A percentile compares a stretch with the other conserved stretches of the same genome.
These are phyloP conservation scores for Holotrichia oblita DNA, from an alignment of 1,140 invertebrate species.

Conservation along the genomic window DNA sequence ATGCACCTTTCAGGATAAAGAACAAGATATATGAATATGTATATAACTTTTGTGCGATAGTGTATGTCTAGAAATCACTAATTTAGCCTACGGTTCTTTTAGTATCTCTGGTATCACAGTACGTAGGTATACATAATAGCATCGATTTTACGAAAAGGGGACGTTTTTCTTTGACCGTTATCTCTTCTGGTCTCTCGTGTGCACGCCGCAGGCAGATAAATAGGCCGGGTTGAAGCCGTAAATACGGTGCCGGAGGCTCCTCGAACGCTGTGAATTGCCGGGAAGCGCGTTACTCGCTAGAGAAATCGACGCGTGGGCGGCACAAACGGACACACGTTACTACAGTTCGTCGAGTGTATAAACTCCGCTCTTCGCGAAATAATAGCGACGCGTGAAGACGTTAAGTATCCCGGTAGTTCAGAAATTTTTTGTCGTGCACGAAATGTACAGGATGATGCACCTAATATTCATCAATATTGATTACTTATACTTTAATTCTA, in stretches of 20 bases:
- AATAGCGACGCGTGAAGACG: conserved; percentile 2
- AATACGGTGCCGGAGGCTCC: conserved; percentile 1
- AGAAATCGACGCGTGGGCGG: conserved; percentile 25
- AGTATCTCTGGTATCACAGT: too few species aligned
- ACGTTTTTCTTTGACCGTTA: conserved; percentile 11
- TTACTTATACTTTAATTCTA: background rate
- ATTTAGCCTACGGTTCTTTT: too few species aligned
- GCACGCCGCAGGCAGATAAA: conserved; percentile 27
- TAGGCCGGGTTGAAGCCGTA: conserved; percentile 27
- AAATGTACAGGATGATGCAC: background rate
- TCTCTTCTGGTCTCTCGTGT: conserved; percentile 5
- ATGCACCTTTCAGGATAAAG: too few species aligned
- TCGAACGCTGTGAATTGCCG: conserved; percentile 20
- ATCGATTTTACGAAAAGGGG: conserved; percentile 19
- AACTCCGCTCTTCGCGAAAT: conserved; percentile 19
- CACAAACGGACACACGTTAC: conserved; percentile 22
- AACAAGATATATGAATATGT: too few species aligned
- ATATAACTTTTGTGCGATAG: too few species aligned
- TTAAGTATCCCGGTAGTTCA: conserved; percentile 20
- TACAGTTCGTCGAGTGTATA: conserved; percentile 2
- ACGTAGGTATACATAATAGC: conserved; percentile 1
- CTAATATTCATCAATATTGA: background rate
- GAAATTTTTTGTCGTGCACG: background rate
- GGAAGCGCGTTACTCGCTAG: background rate
- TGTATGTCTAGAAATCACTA: too few species aligned